These are phyloP conservation scores for Homarus gammarus DNA, from an alignment of 2,888 invertebrate genomes.

Conservation along the genomic window DNA sequence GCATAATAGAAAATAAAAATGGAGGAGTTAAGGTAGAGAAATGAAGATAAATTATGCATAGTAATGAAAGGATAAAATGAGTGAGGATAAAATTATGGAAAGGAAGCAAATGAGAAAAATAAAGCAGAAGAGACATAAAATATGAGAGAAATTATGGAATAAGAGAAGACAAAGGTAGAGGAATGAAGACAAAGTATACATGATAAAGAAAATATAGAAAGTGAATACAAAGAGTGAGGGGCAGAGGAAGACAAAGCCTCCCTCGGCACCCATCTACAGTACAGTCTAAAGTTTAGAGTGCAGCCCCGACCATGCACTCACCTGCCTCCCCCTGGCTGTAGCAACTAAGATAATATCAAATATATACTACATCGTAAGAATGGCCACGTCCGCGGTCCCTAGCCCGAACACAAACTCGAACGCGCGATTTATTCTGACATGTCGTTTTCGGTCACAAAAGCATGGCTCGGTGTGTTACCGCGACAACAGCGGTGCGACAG, in stretches of 20 bases:
- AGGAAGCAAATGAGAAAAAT: too few relatives aligned
- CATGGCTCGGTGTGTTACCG: constrained; percentile 29
- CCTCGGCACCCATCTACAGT: neutral
- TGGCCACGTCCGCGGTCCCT: constrained; percentile 10
- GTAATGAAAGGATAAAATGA: too few relatives aligned
- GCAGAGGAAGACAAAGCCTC: neutral
- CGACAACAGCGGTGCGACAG: constrained; percentile 46
- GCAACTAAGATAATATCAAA: constrained; percentile 31
- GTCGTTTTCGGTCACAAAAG: constrained; percentile 56
- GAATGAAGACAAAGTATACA: neutral
- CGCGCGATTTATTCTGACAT: constrained; percentile 56
- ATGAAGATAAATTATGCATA: too few relatives aligned
- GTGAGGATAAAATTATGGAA: too few relatives aligned
- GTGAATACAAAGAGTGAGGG: neutral
- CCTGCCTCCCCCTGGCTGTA: too few relatives aligned
- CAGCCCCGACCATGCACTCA: neutral
- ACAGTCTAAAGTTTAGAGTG: too few relatives aligned
- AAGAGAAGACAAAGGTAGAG: neutral
- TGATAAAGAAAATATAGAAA: constrained; percentile 22
- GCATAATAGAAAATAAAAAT: too few relatives aligned
- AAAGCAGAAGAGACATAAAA: neutral
- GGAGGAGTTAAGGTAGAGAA: too few relatives aligned
- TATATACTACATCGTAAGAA: constrained; percentile 22
- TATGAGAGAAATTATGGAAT: neutral
- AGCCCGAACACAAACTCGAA: constrained; percentile 36